These are phyloP conservation scores for Monodelphis domestica DNA, from an alignment of 2,797 vertebrate species.

Conservation along the genomic window DNA sequence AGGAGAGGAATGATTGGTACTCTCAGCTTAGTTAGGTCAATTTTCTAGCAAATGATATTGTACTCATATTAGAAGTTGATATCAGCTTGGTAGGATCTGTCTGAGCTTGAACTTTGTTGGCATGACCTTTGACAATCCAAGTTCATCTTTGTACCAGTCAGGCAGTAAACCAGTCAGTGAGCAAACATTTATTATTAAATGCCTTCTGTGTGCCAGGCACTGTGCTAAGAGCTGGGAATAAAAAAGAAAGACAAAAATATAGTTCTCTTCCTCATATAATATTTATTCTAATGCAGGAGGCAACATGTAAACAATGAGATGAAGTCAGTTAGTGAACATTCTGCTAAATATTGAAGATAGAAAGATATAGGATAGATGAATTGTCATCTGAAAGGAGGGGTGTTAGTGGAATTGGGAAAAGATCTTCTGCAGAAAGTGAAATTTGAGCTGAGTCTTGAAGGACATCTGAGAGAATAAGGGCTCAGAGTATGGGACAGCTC, in stretches of 20 bases:
- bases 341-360: no score
- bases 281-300: neutral
- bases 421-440: no score
- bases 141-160: neutral
- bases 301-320: no score
- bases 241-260: neutral
- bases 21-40: neutral
- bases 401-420: no score
- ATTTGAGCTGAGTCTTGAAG: no score
- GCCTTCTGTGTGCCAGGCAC: neutral
- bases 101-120: neutral
- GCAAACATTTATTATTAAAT: neutral
- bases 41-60: neutral
- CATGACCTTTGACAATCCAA: neutral
- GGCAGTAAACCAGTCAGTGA: neutral
- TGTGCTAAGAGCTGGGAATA: neutral
- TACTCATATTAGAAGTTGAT: neutral
- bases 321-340: no score
- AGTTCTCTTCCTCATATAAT: neutral
- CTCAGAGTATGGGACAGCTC: no score
- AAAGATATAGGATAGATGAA: no score
- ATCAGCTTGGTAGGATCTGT: neutral
- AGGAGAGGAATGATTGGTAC: neutral
- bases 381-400: no score
- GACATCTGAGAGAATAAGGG: no score